phyloP scores from a whole-genome alignment of 2,797 vertebrate species.

The Graptemys geographica region DNA sequence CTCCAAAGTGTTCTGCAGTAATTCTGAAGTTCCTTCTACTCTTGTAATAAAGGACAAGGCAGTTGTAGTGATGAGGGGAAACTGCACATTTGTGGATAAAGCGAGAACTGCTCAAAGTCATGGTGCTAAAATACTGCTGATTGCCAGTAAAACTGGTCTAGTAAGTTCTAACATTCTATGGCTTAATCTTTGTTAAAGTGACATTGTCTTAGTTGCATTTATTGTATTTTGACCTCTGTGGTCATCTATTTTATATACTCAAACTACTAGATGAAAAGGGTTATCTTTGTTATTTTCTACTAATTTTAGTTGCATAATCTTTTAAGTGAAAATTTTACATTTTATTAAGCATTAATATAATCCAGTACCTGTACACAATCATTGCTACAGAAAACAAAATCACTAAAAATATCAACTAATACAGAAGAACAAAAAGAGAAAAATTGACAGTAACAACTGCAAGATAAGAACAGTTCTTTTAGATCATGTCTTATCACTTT shows the following conservation, averaged over 20 bases:
- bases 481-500: background rate
- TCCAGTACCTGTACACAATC: background rate
- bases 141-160: constrained; percentile 83
- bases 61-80: constrained; percentile 87
- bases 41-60: constrained; percentile 82
- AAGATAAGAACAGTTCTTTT: background rate
- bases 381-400: background rate
- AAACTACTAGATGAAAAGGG: background rate
- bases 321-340: background rate
- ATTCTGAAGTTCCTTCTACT: constrained; percentile 75
- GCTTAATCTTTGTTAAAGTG: background rate
- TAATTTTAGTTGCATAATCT: background rate
- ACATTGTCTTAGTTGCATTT: background rate
- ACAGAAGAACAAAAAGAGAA: background rate
- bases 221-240: background rate
- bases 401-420: background rate
- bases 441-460: background rate
- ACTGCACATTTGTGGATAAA: constrained; percentile 88
- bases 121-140: constrained; percentile 86
- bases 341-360: background rate
- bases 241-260: background rate
- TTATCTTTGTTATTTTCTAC: background rate
- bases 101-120: constrained; percentile 85
- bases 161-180: constrained; percentile 69
- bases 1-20: constrained; percentile 83